phyloP scores from a whole-genome alignment of 1,140 invertebrate genomes.

The Physella acuta region DNA sequence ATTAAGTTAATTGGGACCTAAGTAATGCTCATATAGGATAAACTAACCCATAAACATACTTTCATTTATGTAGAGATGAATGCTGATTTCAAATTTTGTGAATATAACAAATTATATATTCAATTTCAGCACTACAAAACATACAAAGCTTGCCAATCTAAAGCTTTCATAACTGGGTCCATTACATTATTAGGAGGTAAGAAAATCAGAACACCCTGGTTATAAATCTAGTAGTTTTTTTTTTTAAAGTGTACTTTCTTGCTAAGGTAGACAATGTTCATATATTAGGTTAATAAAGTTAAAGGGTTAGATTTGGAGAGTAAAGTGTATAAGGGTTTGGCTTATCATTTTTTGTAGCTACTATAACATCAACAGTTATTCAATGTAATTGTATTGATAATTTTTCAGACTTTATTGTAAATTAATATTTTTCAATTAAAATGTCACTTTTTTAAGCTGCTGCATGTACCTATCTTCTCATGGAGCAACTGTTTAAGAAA shows the following conservation, averaged over 20 bases:
- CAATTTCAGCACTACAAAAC: slow-evolving; percentile 25
- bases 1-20: too few relatives aligned
- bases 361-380: background rate
- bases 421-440: background rate
- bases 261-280: too few relatives aligned
- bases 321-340: background rate
- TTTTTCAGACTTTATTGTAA: background rate
- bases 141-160: slow-evolving; percentile 30
- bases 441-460: background rate
- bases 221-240: too few relatives aligned
- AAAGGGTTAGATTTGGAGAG: background rate
- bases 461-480: background rate
- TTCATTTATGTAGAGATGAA: background rate
- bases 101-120: background rate
- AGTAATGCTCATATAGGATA: too few relatives aligned
- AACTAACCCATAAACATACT: too few relatives aligned
- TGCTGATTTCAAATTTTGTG: background rate
- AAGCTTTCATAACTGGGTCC: slow-evolving; percentile 26
- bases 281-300: too few relatives aligned
- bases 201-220: background rate
- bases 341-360: background rate
- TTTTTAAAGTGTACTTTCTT: too few relatives aligned
- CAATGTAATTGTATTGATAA: background rate
- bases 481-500: background rate
- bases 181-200: slow-evolving; percentile 28